phyloP scores from a whole-genome alignment of 2,113 vertebrate species.

The Symphodus melops region DNA sequence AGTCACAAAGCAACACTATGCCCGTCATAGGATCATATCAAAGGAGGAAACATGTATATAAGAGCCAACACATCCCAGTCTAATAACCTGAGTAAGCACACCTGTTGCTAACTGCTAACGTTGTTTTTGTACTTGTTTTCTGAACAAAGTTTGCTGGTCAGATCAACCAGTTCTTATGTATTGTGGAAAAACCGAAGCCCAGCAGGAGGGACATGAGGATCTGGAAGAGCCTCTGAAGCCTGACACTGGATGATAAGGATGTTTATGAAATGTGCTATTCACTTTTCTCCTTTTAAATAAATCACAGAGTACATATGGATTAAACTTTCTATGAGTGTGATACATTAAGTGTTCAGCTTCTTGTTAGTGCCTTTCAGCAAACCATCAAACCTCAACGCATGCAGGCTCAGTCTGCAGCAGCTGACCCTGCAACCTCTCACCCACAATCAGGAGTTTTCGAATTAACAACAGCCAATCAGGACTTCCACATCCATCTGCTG shows the following conservation, averaged over 20 bases:
- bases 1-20: too few relatives aligned
- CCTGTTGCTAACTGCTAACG: conserved; percentile 27
- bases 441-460: not conserved
- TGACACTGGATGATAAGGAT: too few relatives aligned
- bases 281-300: too few relatives aligned
- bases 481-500: not conserved
- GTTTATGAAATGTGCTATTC: too few relatives aligned
- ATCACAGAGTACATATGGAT: not conserved
- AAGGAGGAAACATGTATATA: too few relatives aligned
- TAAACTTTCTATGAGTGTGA: not conserved
- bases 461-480: conserved; percentile 36
- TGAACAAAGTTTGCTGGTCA: not conserved
- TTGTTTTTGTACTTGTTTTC: not conserved
- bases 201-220: too few relatives aligned
- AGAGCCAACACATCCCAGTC: not conserved
- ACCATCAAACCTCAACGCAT: not conserved
- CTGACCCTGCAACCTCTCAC: not conserved
- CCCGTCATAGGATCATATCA: too few relatives aligned
- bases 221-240: too few relatives aligned
- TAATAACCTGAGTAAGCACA: not conserved
- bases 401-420: not conserved
- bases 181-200: too few relatives aligned
- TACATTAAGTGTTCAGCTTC: too few relatives aligned
- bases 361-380: not conserved
- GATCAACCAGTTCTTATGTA: too few relatives aligned